A percentile compares a stretch with the other conserved stretches of the same genome.
Evolutionary conservation across 2,797 vertebrate species (phyloP).

Genomic region (Cyclopterus lumpus): DNA sequence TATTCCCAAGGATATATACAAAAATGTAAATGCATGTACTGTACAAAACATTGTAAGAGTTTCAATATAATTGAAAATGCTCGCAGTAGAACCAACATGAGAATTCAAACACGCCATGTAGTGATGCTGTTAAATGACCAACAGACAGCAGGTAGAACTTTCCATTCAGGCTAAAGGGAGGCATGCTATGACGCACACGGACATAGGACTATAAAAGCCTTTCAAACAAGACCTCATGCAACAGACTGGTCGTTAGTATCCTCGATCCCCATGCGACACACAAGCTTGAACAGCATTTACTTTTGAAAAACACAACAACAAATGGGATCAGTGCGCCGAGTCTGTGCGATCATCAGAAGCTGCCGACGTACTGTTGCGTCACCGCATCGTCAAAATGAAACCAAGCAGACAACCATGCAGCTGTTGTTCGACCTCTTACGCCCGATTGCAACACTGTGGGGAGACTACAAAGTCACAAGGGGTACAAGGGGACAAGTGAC

Average conservation of each 20-base stretch:
- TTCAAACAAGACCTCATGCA: slow-evolving; percentile 73
- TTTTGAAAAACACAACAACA: slow-evolving; percentile 5
- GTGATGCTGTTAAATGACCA: slow-evolving; percentile 31
- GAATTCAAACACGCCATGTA: slow-evolving; percentile 20
- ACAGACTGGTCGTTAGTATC: slow-evolving; percentile 48
- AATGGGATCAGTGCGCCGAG: slow-evolving; percentile 25
- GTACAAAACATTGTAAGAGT: neutral
- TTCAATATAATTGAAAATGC: neutral
- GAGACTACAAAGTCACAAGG: slow-evolving; percentile 63
- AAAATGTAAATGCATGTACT: slow-evolving; percentile 15
- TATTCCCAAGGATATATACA: slow-evolving; percentile 2
- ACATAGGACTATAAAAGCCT: slow-evolving; percentile 53
- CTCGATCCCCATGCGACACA: slow-evolving; percentile 73
- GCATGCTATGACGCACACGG: slow-evolving; percentile 70
- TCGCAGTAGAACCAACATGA: slow-evolving; percentile 1
- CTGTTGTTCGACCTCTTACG: slow-evolving; percentile 48
- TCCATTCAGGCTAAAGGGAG: slow-evolving; percentile 46
- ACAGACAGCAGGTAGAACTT: slow-evolving; percentile 28
- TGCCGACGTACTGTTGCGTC: slow-evolving; percentile 12
- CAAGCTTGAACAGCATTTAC: slow-evolving; percentile 33
- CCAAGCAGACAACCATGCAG: slow-evolving; percentile 81
- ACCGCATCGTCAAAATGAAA: slow-evolving; percentile 26
- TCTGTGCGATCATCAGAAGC: slow-evolving; percentile 21
- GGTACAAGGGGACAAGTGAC: slow-evolving; percentile 63
- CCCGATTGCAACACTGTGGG: slow-evolving; percentile 45